phyloP scores from a whole-genome alignment of 2,888 invertebrate species.

The Cecidostiba fungosa region DNA sequence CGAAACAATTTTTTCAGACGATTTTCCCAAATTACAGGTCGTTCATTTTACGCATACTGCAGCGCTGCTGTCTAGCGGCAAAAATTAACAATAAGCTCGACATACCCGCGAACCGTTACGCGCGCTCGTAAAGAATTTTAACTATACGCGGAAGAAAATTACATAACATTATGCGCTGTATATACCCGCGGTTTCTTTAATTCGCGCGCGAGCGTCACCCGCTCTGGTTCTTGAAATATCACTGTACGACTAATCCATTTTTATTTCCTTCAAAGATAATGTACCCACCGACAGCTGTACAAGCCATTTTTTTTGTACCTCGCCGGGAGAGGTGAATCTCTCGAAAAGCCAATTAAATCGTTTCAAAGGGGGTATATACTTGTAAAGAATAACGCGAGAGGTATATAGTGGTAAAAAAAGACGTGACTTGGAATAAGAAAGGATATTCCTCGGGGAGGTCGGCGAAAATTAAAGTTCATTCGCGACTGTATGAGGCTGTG shows the following conservation, averaged over 20 bases:
- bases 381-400: conserved; percentile 3
- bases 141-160: conserved; percentile 48
- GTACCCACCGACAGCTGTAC: neutral
- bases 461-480: conserved; percentile 52
- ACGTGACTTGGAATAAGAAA: neutral
- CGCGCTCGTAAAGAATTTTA: conserved; percentile 46
- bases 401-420: neutral
- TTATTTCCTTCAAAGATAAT: neutral
- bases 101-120: conserved; percentile 23
- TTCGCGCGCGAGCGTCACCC: conserved; percentile 19
- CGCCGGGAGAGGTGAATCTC: neutral
- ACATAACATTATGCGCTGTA: conserved; percentile 25
- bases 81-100: conserved; percentile 49
- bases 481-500: neutral
- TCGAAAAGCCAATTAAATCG: conserved; percentile 39
- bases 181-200: conserved; percentile 19
- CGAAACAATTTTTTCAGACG: conserved; percentile 48
- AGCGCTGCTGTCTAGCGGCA: conserved; percentile 27
- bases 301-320: neutral
- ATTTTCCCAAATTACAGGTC: conserved; percentile 44
- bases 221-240: neutral
- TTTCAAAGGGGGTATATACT: neutral
- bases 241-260: conserved; percentile 21
- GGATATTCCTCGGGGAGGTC: conserved; percentile 21
- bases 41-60: conserved; percentile 49